Percentiles rank a stretch among this genome's conserved stretches.
Evolutionary conservation across 2,113 vertebrate genomes (phyloP).

Genomic region (Gymnobelideus leadbeateri): DNA sequence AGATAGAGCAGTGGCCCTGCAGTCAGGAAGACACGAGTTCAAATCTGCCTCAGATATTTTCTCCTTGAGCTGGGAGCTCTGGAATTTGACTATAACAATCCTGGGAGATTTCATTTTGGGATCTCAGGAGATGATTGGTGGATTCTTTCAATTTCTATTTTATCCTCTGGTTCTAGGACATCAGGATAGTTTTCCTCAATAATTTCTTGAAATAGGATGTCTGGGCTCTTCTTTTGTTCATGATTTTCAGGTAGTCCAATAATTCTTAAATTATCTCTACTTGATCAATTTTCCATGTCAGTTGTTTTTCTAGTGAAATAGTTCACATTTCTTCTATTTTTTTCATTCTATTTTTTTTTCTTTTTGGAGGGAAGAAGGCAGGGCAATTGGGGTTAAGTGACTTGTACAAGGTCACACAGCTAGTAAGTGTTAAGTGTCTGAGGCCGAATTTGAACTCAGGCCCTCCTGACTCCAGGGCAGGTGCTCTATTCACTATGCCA

Average conservation of each 20-base stretch:
- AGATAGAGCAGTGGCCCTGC: no score
- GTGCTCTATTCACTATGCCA: no score
- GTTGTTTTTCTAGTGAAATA: not conserved
- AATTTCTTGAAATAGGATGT: not conserved
- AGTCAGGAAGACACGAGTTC: not conserved
- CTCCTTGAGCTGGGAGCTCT: not conserved
- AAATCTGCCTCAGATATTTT: not conserved
- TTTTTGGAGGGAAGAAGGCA: no score
- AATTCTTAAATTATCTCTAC: not conserved
- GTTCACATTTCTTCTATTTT: not conserved
- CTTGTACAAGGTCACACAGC: no score
- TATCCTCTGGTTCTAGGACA: not conserved
- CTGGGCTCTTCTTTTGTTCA: not conserved
- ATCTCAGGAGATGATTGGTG: not conserved
- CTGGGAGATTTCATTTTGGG: not conserved
- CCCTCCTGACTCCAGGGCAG: no score
- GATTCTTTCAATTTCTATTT: not conserved
- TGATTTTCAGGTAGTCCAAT: not conserved
- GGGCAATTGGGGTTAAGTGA: no score
- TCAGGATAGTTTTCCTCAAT: not conserved
- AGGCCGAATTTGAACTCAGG: no score
- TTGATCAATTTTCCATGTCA: not conserved
- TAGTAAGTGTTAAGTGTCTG: no score
- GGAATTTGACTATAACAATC: not conserved
- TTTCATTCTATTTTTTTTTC: no score